These are phyloP conservation scores for Anas capensis DNA, from an alignment of 2,797 vertebrate species.

Conservation along the genomic window DNA sequence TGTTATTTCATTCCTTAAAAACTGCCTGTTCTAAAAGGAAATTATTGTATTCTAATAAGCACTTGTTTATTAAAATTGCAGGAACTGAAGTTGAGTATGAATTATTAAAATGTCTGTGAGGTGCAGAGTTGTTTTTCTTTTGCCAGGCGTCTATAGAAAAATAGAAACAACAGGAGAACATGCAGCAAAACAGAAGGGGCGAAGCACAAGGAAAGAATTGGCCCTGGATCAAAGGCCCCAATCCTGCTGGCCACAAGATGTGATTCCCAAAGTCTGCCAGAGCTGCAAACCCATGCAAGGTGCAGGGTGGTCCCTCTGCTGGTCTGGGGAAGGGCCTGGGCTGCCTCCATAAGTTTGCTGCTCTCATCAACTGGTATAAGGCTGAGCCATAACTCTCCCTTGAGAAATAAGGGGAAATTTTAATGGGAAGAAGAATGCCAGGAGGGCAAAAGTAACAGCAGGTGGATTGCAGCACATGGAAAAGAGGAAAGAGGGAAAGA, in stretches of 20 bases:
- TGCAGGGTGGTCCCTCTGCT: not conserved
- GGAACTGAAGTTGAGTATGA: constrained; percentile 76
- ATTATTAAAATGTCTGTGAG: constrained; percentile 73
- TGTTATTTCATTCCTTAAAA: constrained; percentile 67
- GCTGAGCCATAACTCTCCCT: not conserved
- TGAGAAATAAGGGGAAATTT: not conserved
- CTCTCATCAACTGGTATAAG: not conserved
- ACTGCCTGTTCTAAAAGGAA: constrained; percentile 16
- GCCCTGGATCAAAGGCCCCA: not conserved
- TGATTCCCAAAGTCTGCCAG: not conserved
- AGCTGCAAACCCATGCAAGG: not conserved
- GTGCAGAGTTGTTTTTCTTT: constrained; percentile 38
- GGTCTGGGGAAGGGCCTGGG: not conserved
- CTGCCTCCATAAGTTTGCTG: not conserved
- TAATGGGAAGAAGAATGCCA: not conserved
- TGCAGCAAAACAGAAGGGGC: not conserved
- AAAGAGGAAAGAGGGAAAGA: not conserved
- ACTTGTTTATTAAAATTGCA: constrained; percentile 83
- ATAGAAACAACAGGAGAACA: not conserved
- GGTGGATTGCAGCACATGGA: not conserved
- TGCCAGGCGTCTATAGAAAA: constrained; percentile 39
- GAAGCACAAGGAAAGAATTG: not conserved
- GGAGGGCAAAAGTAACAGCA: not conserved
- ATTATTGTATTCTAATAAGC: constrained; percentile 69
- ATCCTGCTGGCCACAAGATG: fast-evolving